Conservation (phyloP, 2,888 invertebrate species). For the Colostygia pectinataria region DNA sequence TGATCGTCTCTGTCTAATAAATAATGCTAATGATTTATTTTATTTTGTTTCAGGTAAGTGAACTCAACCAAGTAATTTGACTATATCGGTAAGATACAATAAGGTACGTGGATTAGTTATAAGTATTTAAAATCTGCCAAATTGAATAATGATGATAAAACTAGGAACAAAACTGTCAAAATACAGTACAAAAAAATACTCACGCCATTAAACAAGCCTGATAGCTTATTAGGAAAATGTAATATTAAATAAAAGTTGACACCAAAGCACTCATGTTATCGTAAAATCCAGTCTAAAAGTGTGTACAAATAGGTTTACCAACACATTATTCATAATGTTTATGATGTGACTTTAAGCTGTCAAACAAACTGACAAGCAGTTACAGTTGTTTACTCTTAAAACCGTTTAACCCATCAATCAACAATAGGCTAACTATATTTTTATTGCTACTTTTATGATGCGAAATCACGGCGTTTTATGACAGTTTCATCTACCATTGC, state of each 20-base stretch:
- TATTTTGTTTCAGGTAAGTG: slow-evolving; percentile 32
- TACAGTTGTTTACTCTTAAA: neutral
- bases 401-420: neutral
- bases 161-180: no score
- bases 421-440: neutral
- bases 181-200: neutral
- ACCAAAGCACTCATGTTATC: no score
- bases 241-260: no score
- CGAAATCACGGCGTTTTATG: no score
- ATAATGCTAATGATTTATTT: slow-evolving; percentile 5
- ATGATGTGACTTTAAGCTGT: slow-evolving; percentile 29
- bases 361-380: slow-evolving; percentile 31
- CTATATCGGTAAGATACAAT: slow-evolving; percentile 1
- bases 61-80: neutral
- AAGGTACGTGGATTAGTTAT: no score
- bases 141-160: no score
- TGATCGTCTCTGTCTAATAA: no score
- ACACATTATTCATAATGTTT: slow-evolving; percentile 27
- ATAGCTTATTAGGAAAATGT: no score
- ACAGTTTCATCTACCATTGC: no score
- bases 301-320: slow-evolving; percentile 5
- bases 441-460: no score
- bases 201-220: no score
- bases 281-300: neutral
- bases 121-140: no score